Conservation (phyloP, 2,888 invertebrate genomes). For the Allolobophora icterica region DNA sequence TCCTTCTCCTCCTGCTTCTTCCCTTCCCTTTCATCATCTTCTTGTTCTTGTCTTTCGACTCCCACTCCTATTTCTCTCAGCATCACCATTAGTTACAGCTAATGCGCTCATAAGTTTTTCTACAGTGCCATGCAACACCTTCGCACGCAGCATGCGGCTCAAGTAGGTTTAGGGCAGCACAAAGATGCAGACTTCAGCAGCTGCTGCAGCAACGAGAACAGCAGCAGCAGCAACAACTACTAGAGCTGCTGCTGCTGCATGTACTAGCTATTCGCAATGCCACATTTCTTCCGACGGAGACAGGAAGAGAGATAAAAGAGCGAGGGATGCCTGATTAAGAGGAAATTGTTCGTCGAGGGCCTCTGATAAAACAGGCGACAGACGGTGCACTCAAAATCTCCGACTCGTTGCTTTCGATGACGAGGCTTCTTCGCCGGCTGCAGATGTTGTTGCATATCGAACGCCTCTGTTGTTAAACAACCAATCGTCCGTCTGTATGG, state of each 20-base stretch:
- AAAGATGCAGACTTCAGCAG: neutral
- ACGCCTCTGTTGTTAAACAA: neutral
- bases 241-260: neutral
- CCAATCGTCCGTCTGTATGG: neutral
- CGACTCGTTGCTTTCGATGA: neutral
- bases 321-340: neutral
- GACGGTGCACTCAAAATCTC: neutral
- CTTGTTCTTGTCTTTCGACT: neutral
- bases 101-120: neutral
- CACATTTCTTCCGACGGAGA: neutral
- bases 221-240: neutral
- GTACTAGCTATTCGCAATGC: neutral
- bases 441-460: neutral
- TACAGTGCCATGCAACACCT: neutral
- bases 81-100: neutral
- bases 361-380: neutral
- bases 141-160: neutral
- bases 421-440: neutral
- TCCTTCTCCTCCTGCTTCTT: too few species aligned
- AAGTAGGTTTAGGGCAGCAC: neutral
- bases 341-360: neutral
- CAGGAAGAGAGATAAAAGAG: neutral
- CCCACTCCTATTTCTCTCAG: neutral
- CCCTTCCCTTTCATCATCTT: neutral
- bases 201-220: neutral